A percentile compares a stretch with the other conserved stretches of the same genome.
phyloP scores from a whole-genome alignment of 2,888 invertebrate genomes.

The Pollenia labialis region DNA sequence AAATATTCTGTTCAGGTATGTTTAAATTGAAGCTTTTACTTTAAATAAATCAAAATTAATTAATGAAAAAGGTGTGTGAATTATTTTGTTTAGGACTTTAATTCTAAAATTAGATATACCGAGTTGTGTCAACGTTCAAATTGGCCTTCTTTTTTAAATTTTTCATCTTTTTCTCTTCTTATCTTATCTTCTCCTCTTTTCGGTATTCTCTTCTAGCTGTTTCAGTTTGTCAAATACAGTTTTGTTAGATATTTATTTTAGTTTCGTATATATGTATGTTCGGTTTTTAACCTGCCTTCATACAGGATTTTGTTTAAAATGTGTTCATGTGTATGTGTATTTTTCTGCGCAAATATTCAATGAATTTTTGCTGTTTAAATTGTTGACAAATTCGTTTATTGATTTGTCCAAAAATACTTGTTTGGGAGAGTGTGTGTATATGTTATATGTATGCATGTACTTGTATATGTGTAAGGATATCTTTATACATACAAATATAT shows the following conservation, averaged over 20 bases:
- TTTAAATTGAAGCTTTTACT: background rate
- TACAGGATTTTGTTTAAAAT: too few relatives aligned
- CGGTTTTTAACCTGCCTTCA: too few relatives aligned
- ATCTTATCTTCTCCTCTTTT: background rate
- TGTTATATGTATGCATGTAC: too few relatives aligned
- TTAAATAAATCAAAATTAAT: background rate
- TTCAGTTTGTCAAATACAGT: background rate
- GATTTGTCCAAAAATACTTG: slow-evolving; percentile 33
- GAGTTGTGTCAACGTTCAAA: background rate
- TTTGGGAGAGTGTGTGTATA: background rate
- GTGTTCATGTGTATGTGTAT: too few relatives aligned
- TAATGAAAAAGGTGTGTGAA: background rate
- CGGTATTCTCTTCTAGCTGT: background rate
- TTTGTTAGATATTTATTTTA: background rate
- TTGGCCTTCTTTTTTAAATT: slow-evolving; percentile 8
- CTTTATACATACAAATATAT: slow-evolving; percentile 2
- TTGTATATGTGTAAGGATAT: too few relatives aligned
- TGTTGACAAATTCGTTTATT: slow-evolving; percentile 55
- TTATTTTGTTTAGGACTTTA: slow-evolving; percentile 13
- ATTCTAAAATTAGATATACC: slow-evolving; percentile 1
- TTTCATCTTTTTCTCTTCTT: background rate
- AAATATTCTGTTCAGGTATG: too few relatives aligned
- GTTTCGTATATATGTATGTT: background rate
- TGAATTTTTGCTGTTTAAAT: slow-evolving; percentile 34
- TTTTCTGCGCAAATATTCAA: slow-evolving; percentile 4